Base-by-base conservation (phyloP, 1,140 invertebrate genomes). In the Bombus vancouverensis region DNA sequence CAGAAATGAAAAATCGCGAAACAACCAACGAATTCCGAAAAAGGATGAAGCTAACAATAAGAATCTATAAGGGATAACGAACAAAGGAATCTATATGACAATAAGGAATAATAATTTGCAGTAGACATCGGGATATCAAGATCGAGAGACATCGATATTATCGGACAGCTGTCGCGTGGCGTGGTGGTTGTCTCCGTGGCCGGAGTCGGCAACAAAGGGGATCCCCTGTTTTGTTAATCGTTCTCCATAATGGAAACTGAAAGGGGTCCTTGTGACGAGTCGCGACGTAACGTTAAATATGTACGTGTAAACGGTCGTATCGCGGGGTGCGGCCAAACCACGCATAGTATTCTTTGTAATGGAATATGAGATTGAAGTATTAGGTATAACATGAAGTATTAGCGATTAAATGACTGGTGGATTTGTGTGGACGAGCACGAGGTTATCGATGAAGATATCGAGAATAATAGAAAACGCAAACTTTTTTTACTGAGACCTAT, bases 121-220 rank as follows among this genome's bases (percentile, higher is more conserved):
- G 75, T 13, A 66, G 81, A 34, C 37, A 72, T 88, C 75, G 73
- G 71, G 66, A 88, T 85, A 82, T 82, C 57, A 44, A 37, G 78
- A 73, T 81, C 37, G 65, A 66, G 39, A 76, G 88, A 90, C 68
- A 90, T 90, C 75, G 88, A 90, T 90, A 90, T 59, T 79, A 90
- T 90, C 86, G 72, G 68, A 32, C 89, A 90, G 86, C 89, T 90
- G 89, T 85, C 78, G 62, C 53, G 85, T 85, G 81, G 62, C 47
- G 73, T 59, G 32, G 75, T 18, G 75, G 75, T 65, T 28, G 75
- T 47, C 62, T 68, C 59, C 62, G 77, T 79, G 77, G 77, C 12
- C 65, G 65, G 47, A 68, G 65, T 39, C 53, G 44, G 81, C 65
- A 79, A 87, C 82, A 76, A 71, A 25, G 79, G 85, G 75, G n/a